These are phyloP conservation scores for Sesamia inferens DNA, from an alignment of 2,888 invertebrate species.

Conservation along the genomic window DNA sequence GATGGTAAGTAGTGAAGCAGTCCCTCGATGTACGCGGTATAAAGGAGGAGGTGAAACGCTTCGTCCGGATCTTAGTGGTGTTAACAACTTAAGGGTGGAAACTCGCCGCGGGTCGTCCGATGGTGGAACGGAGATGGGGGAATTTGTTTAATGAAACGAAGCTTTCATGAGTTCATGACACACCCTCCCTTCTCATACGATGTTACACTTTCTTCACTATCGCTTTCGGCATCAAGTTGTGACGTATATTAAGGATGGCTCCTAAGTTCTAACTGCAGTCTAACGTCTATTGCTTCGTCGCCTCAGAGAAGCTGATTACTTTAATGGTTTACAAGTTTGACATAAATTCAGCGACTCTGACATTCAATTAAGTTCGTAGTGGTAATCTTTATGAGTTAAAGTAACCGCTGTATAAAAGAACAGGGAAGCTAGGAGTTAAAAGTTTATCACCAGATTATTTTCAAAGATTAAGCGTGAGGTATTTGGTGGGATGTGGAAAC, in stretches of 20 bases:
- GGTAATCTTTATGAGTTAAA: constrained; percentile 12
- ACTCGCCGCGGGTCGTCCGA: no score
- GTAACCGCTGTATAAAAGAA: constrained; percentile 1
- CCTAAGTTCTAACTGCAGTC: constrained; percentile 6
- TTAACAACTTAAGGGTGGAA: no score
- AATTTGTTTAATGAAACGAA: background rate
- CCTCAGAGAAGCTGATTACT: constrained; percentile 16
- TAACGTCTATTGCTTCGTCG: constrained; percentile 39
- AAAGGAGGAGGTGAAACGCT: no score
- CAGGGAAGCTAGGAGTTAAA: background rate
- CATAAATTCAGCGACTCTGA: constrained; percentile 47
- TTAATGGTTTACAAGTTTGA: constrained; percentile 25
- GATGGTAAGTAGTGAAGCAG: no score
- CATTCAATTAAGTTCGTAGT: constrained; percentile 46
- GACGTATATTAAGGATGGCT: background rate
- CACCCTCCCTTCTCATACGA: background rate
- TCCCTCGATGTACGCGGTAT: no score
- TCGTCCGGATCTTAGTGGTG: no score
- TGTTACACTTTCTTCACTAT: background rate
- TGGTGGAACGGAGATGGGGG: no score
- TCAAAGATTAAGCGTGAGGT: constrained; percentile 14
- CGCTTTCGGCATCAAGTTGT: background rate
- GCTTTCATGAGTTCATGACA: background rate
- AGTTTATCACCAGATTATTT: constrained; percentile 24
- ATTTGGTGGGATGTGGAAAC: constrained; percentile 13